Evolutionary conservation across 2,797 vertebrate species (phyloP), one percentile per base, ranked within the genome.

Genomic region (Saxicola maurus): DNA sequence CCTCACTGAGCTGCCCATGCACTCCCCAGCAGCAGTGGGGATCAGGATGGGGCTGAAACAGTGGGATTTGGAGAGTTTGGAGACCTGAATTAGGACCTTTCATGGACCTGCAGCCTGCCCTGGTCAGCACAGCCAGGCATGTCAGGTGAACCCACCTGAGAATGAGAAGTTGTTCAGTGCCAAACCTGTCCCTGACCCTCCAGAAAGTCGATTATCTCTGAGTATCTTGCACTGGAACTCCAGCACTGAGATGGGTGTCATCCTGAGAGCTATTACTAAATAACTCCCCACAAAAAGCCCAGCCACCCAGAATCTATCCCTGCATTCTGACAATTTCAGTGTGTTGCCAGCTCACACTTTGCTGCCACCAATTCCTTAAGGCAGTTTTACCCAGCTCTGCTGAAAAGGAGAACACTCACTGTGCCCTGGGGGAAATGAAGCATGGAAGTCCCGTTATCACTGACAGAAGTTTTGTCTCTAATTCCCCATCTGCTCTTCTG

Each of bases 391-490:
- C 57, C 82, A 56, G 65, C 10, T 3, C 53, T 71, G 48, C 64
- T 83, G 88, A 59, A 86, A 95, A 92, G 79, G 52, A 85, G 91
- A 88, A 78, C 10, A 43, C 74, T 88, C 42, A 7, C 18, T 23
- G 13, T 81, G 81, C 60, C 93, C 86, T 65, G 25, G 19, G 62
- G 91, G 78, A 94, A 93, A 88, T 52, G 77, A 92, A 87, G 85
- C 16, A 21, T 83, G 71, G 77, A 93, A 89, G 92, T 86, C 91
- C 91, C 1, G 10, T 86, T 90, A 82, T 67, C 85, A 48, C 53
- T 77, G 91, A 87, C 93, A 92, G 92, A 94, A 95, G 90, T 94
- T 95, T 87, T 69, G 73, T 77, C 56, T 89, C 89, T 89, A 90
- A 88, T 93, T 94, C 81, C 75, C 91, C 75, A 85, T 93, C 91